Evolutionary conservation across 2,888 invertebrate species (phyloP).

Genomic region (Tineola bisselliella): DNA sequence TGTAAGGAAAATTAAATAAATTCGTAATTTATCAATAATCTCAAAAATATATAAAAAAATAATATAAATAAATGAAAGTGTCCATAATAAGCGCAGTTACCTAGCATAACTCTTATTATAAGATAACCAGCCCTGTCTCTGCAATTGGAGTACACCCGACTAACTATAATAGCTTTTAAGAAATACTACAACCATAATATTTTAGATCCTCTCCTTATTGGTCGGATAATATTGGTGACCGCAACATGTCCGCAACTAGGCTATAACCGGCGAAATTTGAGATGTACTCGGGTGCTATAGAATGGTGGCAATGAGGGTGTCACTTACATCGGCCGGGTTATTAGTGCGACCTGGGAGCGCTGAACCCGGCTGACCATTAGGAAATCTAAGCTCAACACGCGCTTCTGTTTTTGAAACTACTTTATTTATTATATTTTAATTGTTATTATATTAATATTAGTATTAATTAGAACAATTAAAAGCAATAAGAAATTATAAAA

Average conservation of each 20-base stretch:
- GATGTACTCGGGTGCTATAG: neutral
- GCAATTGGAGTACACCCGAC: slow-evolving; percentile 19
- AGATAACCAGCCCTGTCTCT: slow-evolving; percentile 23
- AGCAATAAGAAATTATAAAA: no score
- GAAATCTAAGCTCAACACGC: slow-evolving; percentile 36
- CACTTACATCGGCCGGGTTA: slow-evolving; percentile 19
- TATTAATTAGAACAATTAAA: no score
- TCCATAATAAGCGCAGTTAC: slow-evolving; percentile 13
- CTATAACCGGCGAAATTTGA: slow-evolving; percentile 16
- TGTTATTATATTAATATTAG: neutral
- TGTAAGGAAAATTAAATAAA: no score
- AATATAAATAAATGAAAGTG: neutral
- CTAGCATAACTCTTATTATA: slow-evolving; percentile 23
- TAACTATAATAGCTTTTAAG: slow-evolving; percentile 12
- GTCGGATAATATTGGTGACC: slow-evolving; percentile 13
- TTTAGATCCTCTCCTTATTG: slow-evolving; percentile 6
- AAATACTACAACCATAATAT: slow-evolving; percentile 11
- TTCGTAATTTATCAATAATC: no score
- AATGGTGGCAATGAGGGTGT: slow-evolving; percentile 3
- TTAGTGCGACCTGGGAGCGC: slow-evolving; percentile 28
- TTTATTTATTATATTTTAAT: neutral
- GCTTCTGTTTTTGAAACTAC: slow-evolving; percentile 31
- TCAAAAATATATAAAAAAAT: neutral
- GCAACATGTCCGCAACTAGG: slow-evolving; percentile 16
- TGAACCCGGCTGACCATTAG: slow-evolving; percentile 37